Evolutionary conservation across 2,113 vertebrate genomes (phyloP), one percentile per base, ranked within the genome.

Genomic region (Caranx ignobilis): DNA sequence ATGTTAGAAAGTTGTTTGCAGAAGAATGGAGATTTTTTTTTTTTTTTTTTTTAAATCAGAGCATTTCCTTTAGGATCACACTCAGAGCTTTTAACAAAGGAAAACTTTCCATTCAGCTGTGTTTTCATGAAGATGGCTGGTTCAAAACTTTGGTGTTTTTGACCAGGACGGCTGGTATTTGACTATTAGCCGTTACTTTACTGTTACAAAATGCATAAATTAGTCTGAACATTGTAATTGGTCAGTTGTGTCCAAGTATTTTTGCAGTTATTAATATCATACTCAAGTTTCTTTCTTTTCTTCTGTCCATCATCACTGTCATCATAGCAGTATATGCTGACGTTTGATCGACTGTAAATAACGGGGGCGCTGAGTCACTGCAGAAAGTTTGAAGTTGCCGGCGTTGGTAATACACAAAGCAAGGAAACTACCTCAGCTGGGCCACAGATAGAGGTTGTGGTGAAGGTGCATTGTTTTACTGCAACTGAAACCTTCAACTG

Each of bases 1-100:
- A 95, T 94, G 94, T 93, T 91, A 55, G 84, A 94, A 90, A 92
- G 87, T 87, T 83, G 74, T 86, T 86, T 84, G 45, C 79, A 70
- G 86, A 62, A 82, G 78, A 83, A 66, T 83, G 57, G 65, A 81
- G 32, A 37, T 37, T 41, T 54, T 21, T 72, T 69, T 52, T 76
- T 26, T 26, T 26, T 80, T 18, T 68, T 68, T 71, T 72, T 21
- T 16, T 21, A 59, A 60, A 71, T 66, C 6, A 1, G 35, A 83
- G 72, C 55, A 63, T 88, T 80, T 91, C 77, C 84, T 89, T 31
- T 41, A 48, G 37, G 54, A 59, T 72, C 45, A 43, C 12, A 68
- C 47, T 48, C 45, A 39, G 35, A 21, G 31, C 39, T 60, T 18
- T 41, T 64, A 67, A 80, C 32, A 54, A 74, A 57, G 56, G 54